Evolutionary conservation across 2,797 vertebrate genomes (phyloP).

Genomic region (Malurus splendens): DNA sequence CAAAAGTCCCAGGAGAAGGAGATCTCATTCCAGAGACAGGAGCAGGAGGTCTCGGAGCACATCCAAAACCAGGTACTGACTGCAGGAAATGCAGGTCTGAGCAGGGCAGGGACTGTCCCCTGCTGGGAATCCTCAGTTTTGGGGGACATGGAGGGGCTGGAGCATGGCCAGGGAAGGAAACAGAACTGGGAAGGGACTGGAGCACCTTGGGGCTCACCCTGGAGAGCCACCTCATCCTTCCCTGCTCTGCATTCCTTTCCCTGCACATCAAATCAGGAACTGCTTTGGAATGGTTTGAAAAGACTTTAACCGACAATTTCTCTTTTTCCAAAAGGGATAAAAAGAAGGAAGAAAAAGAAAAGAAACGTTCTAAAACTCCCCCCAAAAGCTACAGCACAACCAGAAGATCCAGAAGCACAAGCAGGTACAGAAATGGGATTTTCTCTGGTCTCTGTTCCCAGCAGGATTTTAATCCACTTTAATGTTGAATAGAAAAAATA

Average conservation of each 20-base stretch:
- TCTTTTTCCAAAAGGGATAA: slow-evolving; percentile 78
- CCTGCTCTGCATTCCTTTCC: not conserved
- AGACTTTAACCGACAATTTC: not conserved
- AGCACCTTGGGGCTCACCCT: not conserved
- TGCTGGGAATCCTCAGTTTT: not conserved
- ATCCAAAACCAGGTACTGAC: slow-evolving; percentile 81
- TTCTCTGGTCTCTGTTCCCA: not conserved
- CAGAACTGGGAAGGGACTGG: not conserved
- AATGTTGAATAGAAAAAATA: not conserved
- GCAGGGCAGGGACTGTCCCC: not conserved
- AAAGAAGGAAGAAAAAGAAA: slow-evolving; percentile 94
- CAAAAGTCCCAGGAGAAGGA: slow-evolving; percentile 88
- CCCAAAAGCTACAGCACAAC: slow-evolving; percentile 98
- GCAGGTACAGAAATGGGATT: slow-evolving; percentile 71
- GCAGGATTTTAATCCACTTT: not conserved
- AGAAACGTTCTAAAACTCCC: slow-evolving; percentile 96
- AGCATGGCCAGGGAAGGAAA: not conserved
- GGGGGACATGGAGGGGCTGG: not conserved
- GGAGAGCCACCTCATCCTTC: not conserved
- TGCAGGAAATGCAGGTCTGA: not conserved
- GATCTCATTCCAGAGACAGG: slow-evolving; percentile 88
- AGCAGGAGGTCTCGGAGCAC: slow-evolving; percentile 83
- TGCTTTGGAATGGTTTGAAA: not conserved
- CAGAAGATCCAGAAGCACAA: slow-evolving; percentile 89
- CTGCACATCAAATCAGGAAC: accelerated